These are phyloP conservation scores for Palaemon carinicauda DNA, from an alignment of 1,140 invertebrate species.

Conservation along the genomic window DNA sequence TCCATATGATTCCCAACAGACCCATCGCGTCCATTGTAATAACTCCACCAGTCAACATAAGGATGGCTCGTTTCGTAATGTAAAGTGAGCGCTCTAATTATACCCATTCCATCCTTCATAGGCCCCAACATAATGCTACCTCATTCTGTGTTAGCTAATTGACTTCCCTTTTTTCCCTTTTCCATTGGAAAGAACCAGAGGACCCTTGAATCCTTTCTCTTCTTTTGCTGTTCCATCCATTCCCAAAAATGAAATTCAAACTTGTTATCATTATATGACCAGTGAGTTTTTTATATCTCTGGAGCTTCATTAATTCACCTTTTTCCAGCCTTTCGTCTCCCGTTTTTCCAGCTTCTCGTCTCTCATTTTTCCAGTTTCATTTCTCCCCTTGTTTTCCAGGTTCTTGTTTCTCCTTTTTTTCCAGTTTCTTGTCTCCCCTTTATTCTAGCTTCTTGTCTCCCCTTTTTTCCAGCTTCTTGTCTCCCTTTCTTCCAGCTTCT, in stretches of 20 bases:
- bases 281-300: no score
- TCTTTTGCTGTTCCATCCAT: not conserved
- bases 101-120: no score
- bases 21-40: no score
- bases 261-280: not conserved
- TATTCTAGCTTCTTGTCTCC: not conserved
- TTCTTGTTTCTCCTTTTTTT: no score
- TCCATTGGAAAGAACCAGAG: not conserved
- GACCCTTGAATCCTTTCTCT: not conserved
- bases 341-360: no score
- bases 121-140: not conserved
- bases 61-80: no score
- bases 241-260: not conserved
- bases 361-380: not conserved
- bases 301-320: no score
- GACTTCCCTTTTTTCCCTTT: not conserved
- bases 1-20: no score
- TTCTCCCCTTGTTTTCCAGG: not conserved
- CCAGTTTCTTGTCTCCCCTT: not conserved
- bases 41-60: no score
- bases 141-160: not conserved
- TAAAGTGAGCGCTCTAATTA: no score
- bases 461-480: not conserved
- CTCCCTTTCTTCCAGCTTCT: not conserved
- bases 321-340: not conserved